These are phyloP conservation scores for Alentia gelatinosa DNA, from an alignment of 2,888 invertebrate species.

Conservation along the genomic window DNA sequence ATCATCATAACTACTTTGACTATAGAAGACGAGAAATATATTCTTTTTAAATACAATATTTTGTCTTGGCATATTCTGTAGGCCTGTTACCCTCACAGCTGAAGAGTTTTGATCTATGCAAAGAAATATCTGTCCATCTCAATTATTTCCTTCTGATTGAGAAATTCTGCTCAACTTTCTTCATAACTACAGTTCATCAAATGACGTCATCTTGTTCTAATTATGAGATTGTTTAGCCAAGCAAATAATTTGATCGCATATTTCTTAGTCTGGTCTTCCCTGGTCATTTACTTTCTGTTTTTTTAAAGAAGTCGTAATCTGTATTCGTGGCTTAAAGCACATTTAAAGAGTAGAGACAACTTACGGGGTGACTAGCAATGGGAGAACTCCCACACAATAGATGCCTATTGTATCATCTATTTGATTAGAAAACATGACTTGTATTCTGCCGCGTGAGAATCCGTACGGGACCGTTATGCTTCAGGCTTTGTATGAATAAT, in stretches of 20 bases:
- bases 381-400: too few relatives aligned
- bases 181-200: background rate
- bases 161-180: background rate
- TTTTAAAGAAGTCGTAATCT: background rate
- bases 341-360: too few relatives aligned
- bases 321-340: too few relatives aligned
- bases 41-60: too few relatives aligned
- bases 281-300: background rate
- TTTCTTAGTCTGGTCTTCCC: background rate
- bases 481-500: background rate
- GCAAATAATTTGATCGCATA: background rate
- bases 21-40: too few relatives aligned
- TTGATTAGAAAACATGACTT: too few relatives aligned
- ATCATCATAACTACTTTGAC: too few relatives aligned
- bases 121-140: background rate
- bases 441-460: background rate
- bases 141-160: background rate
- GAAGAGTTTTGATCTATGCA: conserved; percentile 7
- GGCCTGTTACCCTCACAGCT: too few relatives aligned
- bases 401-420: too few relatives aligned
- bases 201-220: background rate
- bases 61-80: too few relatives aligned
- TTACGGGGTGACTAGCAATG: too few relatives aligned
- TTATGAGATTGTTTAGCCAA: conserved; percentile 20
- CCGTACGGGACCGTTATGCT: background rate